Evolutionary conservation across 2,888 invertebrate genomes (phyloP), one percentile per base, ranked within the genome.

Genomic region (Morpho helenor): DNA sequence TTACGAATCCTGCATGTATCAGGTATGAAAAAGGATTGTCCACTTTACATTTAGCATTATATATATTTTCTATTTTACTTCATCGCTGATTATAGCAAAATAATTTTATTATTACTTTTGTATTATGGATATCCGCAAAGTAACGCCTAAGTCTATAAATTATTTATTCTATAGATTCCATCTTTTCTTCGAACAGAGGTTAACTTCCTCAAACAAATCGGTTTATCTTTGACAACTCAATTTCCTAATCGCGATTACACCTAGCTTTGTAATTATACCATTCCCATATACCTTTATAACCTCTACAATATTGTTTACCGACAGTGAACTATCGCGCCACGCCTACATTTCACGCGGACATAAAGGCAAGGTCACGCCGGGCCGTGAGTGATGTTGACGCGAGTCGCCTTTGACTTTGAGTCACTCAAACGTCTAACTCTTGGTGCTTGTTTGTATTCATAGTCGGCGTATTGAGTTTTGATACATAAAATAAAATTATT

Each of bases 331-430:
- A 67, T 68, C 65, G 60, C 65, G 66, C 64, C 66, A 68, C 68
- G 66, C 66, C 67, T 63, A 69, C 64, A 68, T 70, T 73, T 73
- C 71, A 74, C 71, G 69, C 70, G 68, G 68, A 62, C 68, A 75
- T 74, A 74, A 76, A 80, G 74, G 73, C 79, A 83, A 82, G 86
- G 84, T 86, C 84, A 84, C 71, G 73, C 59, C 59, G 68, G 75
- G 72, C 64, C 70, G 79, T 87, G 87, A 88, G 71, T 87, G 88
- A 89, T 89, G 86, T 79, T 75, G 84, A 82, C 83, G 80, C 73
- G 73, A 70, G 70, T 81, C 82, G 77, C 89, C 89, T 89, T 88
- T 88, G 89, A 88, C 88, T 87, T 76, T 73, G 63, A 77, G 76
- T 82, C 82, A 76, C 76, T 85, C 84, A 81, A 76, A 80, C 76